Evolutionary conservation across 2,888 invertebrate species (phyloP), one percentile per base, ranked within the genome.

Genomic region (Leptopterna dolabrata): DNA sequence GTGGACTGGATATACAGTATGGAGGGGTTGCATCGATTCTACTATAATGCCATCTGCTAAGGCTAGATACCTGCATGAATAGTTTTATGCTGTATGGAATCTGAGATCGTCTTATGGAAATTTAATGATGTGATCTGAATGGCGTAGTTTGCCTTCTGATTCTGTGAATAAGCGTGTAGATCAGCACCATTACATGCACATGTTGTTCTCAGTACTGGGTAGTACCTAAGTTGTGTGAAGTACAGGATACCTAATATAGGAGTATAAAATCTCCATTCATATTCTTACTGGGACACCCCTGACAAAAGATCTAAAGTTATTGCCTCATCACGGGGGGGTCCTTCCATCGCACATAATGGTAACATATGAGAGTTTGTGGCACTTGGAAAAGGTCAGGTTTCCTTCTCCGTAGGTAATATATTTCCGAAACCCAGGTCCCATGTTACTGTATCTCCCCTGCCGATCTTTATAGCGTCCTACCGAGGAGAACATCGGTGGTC

Each of bases 381-480:
- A 41, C 29, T 73, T 73, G 73, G 73, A 36, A 73, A 73, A 73
- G 73, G 73, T 73, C 73, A 73, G 73, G n/a, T 19, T 36, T 73
- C 41, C 73, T 73, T 73, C 29, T 73, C 41, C 16, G 16, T 71
- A 9, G 55, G 36, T 30, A 73, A 16, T 73, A 36, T 73, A 73
- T 73, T 13, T 73, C 41, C 30, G 41, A 41, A 41, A 73, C 73
- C 19, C 41, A 4, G 73, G 19, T 16, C 19, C 73, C 73, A 73
- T 73, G 73, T 30, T 16, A 63, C 36, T 73, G 36, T 73, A 73
- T 73, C 73, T 73, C 73, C 73, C 73, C 73, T 73, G 73, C 73
- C 73, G 73, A 73, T 73, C 73, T 73, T 73, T 73, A 73, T 73
- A 73, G 73, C 73, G 36, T 73, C 36, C 73, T 19, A 16, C 36